Evolutionary conservation across 2,888 invertebrate genomes (phyloP), one percentile per base, ranked within the genome.

Genomic region (Euclidia mi): DNA sequence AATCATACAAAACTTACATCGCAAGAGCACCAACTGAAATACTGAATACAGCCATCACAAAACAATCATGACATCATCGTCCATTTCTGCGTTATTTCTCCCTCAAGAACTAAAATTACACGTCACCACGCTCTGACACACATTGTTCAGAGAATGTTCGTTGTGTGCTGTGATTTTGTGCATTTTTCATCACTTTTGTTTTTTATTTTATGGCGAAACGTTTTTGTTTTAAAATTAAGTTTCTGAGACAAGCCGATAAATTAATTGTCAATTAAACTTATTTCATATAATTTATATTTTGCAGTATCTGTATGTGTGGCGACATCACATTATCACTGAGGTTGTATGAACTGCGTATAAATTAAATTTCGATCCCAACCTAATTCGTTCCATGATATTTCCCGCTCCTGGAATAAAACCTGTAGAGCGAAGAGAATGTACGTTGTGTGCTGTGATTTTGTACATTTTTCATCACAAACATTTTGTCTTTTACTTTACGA

Each of bases 61-160:
- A 9, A 15, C 6, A 37, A 37, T 17, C 35, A 58, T 63, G 29
- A 10, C 35, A 34, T 53, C 57, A 56, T 58, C 62, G 52, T 25
- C 55, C 58, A 61, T 65, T 65, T 38, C 14, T 45, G 55, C 46
- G 65, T 70, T 74, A 65, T 70, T 65, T 47, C 44, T 48, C 64
- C 57, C 49, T 63, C 71, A 18, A 84, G 78, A 86, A 81, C 84
- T 85, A 76, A 84, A 86, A 87, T 87, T 84, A 84, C 84, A 85
- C 65, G 87, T 85, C 87, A 86, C 61, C 61, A 64, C 64, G 72
- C 67, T 74, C 70, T 82, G 74, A 85, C 80, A 81, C 64, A 75
- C 74, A 86, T 87, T 87, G 84, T 87, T 81, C 72, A 53, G 53
- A 55, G 59, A 52, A 47, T 52, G 65, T 56, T 47, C 56, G 55